Conservation (phyloP, 2,797 vertebrate species). For the Ciconia nigra region DNA sequence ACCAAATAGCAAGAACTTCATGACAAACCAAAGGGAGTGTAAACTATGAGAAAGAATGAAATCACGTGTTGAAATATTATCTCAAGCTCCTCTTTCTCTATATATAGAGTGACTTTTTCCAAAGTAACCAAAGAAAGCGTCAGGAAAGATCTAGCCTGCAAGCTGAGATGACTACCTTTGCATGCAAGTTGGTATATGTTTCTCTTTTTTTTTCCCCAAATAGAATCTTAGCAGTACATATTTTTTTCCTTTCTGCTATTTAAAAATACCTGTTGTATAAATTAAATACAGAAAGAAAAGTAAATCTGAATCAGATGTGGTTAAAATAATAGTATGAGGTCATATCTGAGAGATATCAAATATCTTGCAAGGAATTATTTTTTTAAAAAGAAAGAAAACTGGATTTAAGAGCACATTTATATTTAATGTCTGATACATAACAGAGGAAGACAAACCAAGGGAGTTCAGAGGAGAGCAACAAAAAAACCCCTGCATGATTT, state of each 20-base stretch:
- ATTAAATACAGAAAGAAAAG: not conserved
- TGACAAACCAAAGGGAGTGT: not conserved
- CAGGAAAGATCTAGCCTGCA: not conserved
- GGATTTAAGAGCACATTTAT: not conserved
- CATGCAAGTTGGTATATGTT: not conserved
- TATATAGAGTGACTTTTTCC: not conserved
- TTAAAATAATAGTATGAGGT: not conserved
- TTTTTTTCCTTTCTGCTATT: not conserved
- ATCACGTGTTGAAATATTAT: not conserved
- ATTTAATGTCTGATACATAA: not conserved
- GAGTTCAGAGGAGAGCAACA: not conserved
- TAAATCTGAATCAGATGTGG: not conserved
- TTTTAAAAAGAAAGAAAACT: not conserved
- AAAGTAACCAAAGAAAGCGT: not conserved
- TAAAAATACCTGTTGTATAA: not conserved
- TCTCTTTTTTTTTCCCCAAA: not conserved
- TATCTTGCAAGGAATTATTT: not conserved
- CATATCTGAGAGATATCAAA: not conserved
- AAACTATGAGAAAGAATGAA: not conserved
- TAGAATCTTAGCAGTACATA: not conserved
- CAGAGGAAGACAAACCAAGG: not conserved
- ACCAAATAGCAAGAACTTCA: not conserved
- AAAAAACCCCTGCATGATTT: not conserved
- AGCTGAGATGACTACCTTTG: not conserved
- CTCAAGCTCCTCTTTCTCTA: not conserved